Evolutionary conservation across 2,888 invertebrate species (phyloP).

Genomic region (Trisateles emortualis): DNA sequence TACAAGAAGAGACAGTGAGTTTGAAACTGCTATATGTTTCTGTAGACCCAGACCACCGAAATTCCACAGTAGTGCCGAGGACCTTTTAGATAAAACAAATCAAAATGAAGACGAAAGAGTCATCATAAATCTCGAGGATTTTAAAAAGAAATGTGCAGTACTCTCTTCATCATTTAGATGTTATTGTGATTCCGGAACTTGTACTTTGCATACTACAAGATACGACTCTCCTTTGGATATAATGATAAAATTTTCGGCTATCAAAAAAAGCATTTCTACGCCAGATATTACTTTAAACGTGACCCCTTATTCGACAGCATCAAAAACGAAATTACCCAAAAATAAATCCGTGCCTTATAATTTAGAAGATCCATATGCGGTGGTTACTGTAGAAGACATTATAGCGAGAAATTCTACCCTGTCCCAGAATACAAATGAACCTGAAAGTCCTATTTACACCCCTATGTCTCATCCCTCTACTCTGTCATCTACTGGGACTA

Average conservation of each 20-base stretch:
- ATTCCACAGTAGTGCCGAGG: conserved; percentile 79
- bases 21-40: conserved; percentile 83
- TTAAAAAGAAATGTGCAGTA: conserved; percentile 66
- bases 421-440: conserved; percentile 40
- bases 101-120: conserved; percentile 64
- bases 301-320: conserved; percentile 68
- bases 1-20: conserved; percentile 73
- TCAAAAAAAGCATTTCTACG: conserved; percentile 81
- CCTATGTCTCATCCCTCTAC: conserved; percentile 71
- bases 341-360: conserved; percentile 73
- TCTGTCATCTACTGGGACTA: conserved; percentile 66
- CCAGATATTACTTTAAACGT: conserved; percentile 75
- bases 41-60: conserved; percentile 76
- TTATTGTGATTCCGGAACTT: conserved; percentile 76
- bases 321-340: conserved; percentile 62
- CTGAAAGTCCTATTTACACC: conserved; percentile 60
- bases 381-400: conserved; percentile 67
- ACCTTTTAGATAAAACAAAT: conserved; percentile 66
- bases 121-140: conserved; percentile 65
- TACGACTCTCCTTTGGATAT: conserved; percentile 66
- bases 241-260: conserved; percentile 77
- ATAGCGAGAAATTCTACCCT: conserved; percentile 50
- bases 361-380: conserved; percentile 76
- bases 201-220: conserved; percentile 70
- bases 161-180: conserved; percentile 75